Evolutionary conservation across 2,888 invertebrate genomes (phyloP), one percentile per base, ranked within the genome.

Genomic region (Aleiodes leptofemur): DNA sequence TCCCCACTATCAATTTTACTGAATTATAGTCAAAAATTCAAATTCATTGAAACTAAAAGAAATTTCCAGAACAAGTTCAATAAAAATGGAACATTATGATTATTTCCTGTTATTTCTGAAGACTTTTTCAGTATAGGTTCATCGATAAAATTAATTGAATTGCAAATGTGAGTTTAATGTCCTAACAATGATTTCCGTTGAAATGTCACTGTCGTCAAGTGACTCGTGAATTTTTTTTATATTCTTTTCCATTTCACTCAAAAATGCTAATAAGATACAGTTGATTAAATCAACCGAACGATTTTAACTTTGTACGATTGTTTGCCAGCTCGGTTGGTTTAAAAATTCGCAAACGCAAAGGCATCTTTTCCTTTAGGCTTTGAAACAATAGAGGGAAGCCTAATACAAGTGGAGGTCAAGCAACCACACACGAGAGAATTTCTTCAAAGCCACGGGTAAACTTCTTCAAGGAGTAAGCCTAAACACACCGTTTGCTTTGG

Each of bases 401-500:
- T 57, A 16, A 57, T 57, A 16, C 29, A 23, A 9, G 5, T 16
- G 16, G 57, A 57, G 57, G 16, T 16, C 23, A 57, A 23, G 29
- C 3, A 8, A 57, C 4, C 57, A 31, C 13, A 57, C 29, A 31
- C 57, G 29, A 57, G 29, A 57, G 9, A 31, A 57, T 57, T 43
- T 57, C 3, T 13, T 9, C 11, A 29, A 29, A 57, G 57, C 57
- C 4, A 7, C 43, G 9, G 11, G 43, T 43, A 9, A 43, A 43
- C 11, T 43, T 43, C 14, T 51, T 13, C 9, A 51, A 9, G 6
- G 14, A 14, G 51, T n/a, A 14, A 51, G 51, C 9, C 14, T n/a
- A 51, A 14, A 76, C 56, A 73, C 77, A 72, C 70, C 72, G 78
- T 77, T 76, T 76, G 80, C 69, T 69, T 80, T 77, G 78, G 79